These are phyloP conservation scores for Jacana jacana DNA, from an alignment of 2,113 vertebrate genomes.

Conservation along the genomic window DNA sequence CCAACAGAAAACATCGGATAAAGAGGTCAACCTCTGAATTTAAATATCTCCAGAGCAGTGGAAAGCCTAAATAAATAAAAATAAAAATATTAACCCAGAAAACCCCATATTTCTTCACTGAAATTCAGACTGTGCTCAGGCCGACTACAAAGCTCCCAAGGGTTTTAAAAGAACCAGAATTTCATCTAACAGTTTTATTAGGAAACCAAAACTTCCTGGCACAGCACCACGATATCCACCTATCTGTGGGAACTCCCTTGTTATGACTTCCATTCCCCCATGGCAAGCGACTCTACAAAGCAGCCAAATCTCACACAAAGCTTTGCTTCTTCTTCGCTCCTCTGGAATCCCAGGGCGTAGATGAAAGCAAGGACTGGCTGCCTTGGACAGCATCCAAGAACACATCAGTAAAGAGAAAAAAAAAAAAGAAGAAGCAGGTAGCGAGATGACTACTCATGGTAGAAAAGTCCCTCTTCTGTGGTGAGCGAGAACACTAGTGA, in stretches of 20 bases:
- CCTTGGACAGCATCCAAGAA: background rate
- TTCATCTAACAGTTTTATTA: background rate
- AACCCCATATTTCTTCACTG: background rate
- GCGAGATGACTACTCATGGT: background rate
- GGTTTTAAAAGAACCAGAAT: background rate
- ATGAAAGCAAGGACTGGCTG: background rate
- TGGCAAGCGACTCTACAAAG: constrained; percentile 6
- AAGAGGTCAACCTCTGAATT: background rate
- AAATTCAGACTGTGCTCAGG: background rate
- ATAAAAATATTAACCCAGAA: background rate
- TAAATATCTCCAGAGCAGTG: background rate
- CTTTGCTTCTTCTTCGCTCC: constrained; percentile 14
- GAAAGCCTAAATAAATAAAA: background rate
- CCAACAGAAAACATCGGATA: background rate
- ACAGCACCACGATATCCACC: background rate
- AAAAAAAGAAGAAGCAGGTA: background rate
- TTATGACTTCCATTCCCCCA: constrained; percentile 39
- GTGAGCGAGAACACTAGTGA: fast-evolving
- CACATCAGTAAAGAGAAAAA: background rate
- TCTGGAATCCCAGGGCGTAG: constrained; percentile 1
- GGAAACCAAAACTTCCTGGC: constrained; percentile 43
- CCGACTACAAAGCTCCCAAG: background rate
- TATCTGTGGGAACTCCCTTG: constrained; percentile 51
- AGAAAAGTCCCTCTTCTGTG: background rate
- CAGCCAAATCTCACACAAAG: constrained; percentile 51